Conservation (phyloP, 2,797 vertebrate species). For the Syngnathus rostellatus region DNA sequence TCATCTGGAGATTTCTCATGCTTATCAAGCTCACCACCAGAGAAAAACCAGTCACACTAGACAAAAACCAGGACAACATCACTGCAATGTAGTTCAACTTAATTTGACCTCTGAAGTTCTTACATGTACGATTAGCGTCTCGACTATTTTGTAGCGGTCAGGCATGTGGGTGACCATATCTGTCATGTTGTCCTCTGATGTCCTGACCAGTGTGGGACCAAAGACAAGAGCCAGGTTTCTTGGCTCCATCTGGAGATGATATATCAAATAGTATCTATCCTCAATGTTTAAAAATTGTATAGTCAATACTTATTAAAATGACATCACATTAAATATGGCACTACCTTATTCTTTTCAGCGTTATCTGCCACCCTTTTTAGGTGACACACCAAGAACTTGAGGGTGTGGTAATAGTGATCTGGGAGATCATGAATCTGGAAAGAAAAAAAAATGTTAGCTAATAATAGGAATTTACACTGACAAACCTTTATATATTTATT, state of each 20-base stretch:
- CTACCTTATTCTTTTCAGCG: conserved; percentile 90
- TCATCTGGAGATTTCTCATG: conserved; percentile 86
- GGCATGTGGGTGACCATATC: conserved; percentile 99
- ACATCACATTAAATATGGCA: not conserved
- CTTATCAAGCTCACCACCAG: conserved; percentile 71
- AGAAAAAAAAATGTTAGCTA: not conserved
- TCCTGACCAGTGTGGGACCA: conserved; percentile 88
- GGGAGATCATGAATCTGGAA: conserved; percentile 83
- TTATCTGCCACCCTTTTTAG: conserved; percentile 88
- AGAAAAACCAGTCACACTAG: conserved; percentile 93
- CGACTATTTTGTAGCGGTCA: conserved; percentile 94
- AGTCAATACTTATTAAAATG: not conserved
- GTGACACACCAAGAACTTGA: conserved; percentile 87
- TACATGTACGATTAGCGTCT: conserved; percentile 91
- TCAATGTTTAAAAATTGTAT: not conserved
- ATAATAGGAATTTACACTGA: not conserved
- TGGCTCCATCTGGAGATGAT: conserved; percentile 82
- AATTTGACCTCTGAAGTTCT: conserved; percentile 35
- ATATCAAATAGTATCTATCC: not conserved
- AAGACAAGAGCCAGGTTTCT: conserved; percentile 94
- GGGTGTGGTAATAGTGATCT: conserved; percentile 85
- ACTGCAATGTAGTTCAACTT: not conserved
- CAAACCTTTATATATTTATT: not conserved
- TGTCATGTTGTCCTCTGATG: conserved; percentile 94
- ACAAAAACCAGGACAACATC: conserved; percentile 19